Conservation (phyloP, 1,140 invertebrate genomes). For the Hypsibius dujardini region DNA sequence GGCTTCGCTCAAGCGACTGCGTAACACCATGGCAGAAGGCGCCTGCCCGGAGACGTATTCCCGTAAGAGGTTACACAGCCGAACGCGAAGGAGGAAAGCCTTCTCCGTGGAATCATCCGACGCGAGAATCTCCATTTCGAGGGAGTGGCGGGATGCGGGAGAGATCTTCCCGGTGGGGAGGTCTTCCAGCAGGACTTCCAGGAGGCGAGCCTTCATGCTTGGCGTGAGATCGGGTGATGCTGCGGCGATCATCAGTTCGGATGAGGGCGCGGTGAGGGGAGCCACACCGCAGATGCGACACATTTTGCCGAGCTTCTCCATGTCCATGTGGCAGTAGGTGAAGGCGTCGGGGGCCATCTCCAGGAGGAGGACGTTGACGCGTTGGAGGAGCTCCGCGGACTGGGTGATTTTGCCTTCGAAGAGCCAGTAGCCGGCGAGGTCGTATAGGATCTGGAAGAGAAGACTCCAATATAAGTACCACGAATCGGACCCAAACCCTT, state of each 20-base stretch:
- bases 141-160: neutral
- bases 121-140: neutral
- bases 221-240: neutral
- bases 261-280: neutral
- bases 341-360: neutral
- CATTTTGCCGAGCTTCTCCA: neutral
- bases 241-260: neutral
- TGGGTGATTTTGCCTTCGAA: constrained; percentile 10
- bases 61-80: constrained; percentile 1
- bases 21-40: neutral
- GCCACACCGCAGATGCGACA: neutral
- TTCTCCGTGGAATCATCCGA: neutral
- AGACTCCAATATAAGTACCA: too few relatives aligned
- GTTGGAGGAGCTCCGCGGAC: neutral
- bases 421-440: neutral
- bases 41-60: neutral
- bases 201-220: neutral
- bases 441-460: neutral
- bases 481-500: too few relatives aligned
- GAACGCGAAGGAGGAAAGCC: neutral
- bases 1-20: neutral
- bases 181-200: constrained; percentile 9
- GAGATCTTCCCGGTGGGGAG: neutral
- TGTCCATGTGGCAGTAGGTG: neutral
- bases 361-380: neutral